Base-by-base conservation (phyloP, 2,113 vertebrate genomes). In the Parus major region DNA sequence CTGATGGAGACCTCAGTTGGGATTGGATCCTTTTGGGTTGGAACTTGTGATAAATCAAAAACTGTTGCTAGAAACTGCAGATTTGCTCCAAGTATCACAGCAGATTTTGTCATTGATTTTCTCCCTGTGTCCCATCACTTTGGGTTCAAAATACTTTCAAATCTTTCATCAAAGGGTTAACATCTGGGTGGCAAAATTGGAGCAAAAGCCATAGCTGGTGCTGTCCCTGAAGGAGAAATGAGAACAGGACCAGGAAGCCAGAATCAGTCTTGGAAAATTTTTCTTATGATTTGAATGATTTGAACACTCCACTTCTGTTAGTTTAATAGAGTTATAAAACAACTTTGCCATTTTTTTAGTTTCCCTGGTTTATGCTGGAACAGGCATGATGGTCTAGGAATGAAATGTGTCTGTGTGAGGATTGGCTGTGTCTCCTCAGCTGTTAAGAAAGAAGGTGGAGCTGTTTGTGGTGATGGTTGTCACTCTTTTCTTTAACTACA, bases 321-420 rank as follows among this genome's bases (percentile, higher is more conserved):
- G 18, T n/a, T 75, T 55, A 71, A 29, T 77, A 33, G 15, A 33
- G 5, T 76, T 79, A 7, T 0, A 41, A 36, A 25, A 36, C 19
- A 28, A 18, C 7, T 19, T 52, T 35, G 25, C 19, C 15, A 4
- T 7, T 60, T 33, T 49, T 65, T 41, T 55, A 28, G 8, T 52
- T 85, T 61, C 47, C 42, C 46, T 65, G 6, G 13, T 57, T 63
- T 41, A 14, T 57, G 55, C 39, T 78, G 86, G 36, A 86, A 31
- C 46, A 52, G 70, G 25, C 41, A 7, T 15, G 47, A 12, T 9
- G 79, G 28, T 21, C 70, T 69, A 12, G 61, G 55, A 71, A 29
- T 36, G 36, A 42, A 24, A 11, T 0, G 14, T 39, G 12, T n/a
- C 8, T 1, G 0, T 5, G 8, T 5, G 2, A 10, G 64, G 23